Percentiles rank a stretch among this genome's conserved stretches.
Evolutionary conservation across 2,797 vertebrate species (phyloP).

Genomic region (Arnoldichthys spilopterus): DNA sequence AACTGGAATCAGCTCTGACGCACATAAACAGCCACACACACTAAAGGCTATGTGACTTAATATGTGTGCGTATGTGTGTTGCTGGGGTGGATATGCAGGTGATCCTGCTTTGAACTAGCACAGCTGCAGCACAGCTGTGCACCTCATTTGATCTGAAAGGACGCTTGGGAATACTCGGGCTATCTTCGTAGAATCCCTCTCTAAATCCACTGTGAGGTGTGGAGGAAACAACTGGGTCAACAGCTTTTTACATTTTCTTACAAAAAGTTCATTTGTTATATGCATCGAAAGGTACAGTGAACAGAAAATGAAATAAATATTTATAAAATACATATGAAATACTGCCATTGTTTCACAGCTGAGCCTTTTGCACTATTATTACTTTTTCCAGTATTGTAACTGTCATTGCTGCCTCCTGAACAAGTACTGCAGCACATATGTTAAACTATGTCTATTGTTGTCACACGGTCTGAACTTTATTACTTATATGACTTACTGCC

Average conservation of each 20-base stretch:
- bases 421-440: too few species aligned
- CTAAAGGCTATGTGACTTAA: not conserved
- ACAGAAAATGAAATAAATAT: too few species aligned
- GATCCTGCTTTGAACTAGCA: slow-evolving; percentile 2
- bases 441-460: too few species aligned
- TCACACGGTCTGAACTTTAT: too few species aligned
- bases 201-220: not conserved
- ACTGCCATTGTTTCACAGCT: too few species aligned
- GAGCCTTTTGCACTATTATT: too few species aligned
- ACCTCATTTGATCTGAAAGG: not conserved
- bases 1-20: not conserved
- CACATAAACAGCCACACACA: not conserved
- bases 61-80: not conserved
- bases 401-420: too few species aligned
- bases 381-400: too few species aligned
- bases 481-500: too few species aligned
- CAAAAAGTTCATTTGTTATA: too few species aligned
- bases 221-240: not conserved
- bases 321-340: too few species aligned
- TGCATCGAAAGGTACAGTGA: too few species aligned
- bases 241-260: not conserved
- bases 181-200: not conserved
- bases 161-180: not conserved
- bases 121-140: slow-evolving; percentile 6
- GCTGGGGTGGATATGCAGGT: slow-evolving; percentile 1